Conservation (phyloP, 2,797 vertebrate genomes). For the Sphaeramia orbicularis region DNA sequence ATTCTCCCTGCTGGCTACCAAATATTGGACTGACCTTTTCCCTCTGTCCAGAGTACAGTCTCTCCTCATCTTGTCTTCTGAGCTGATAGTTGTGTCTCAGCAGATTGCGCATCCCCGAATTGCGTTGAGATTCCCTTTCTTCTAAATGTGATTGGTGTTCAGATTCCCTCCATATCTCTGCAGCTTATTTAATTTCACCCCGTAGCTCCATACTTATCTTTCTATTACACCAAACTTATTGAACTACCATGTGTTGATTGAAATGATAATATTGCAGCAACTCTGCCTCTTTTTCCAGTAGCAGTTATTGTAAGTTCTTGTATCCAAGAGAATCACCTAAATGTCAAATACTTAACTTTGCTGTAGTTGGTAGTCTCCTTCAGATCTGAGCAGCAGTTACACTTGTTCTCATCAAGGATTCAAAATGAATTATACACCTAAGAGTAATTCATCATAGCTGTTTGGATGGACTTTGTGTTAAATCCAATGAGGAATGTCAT, state of each 20-base stretch:
- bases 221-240: not conserved
- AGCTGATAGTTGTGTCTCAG: not conserved
- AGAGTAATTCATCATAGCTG: conserved; percentile 25
- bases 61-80: conserved; percentile 6
- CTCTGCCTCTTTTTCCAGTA: not conserved
- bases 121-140: not conserved
- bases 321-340: not conserved
- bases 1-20: conserved; percentile 17
- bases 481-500: conserved; percentile 27
- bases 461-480: conserved; percentile 21
- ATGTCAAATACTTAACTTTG: not conserved
- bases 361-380: conserved; percentile 9
- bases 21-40: conserved; percentile 45
- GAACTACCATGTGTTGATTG: not conserved
- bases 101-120: not conserved
- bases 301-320: not conserved
- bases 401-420: conserved; percentile 6
- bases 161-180: not conserved
- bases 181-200: not conserved
- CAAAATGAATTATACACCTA: conserved; percentile 29
- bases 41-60: too few relatives aligned
- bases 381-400: conserved; percentile 24
- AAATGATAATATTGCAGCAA: conserved; percentile 6
- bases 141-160: not conserved
- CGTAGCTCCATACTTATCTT: not conserved